These are phyloP conservation scores for Dasysyrphus albostriatus DNA, from an alignment of 2,888 invertebrate genomes.

Conservation along the genomic window DNA sequence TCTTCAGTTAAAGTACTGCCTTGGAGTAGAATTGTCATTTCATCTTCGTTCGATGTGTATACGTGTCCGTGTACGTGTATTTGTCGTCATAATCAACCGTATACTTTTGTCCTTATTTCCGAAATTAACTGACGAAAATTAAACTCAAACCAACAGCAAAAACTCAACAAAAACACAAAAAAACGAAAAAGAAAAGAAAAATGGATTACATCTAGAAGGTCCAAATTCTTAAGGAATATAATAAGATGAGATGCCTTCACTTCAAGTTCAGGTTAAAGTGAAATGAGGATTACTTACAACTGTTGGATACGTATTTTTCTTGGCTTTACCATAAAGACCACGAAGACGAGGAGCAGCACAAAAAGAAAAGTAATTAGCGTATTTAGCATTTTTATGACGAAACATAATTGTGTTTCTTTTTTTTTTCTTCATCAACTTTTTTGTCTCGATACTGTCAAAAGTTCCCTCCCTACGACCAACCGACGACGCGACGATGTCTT, in stretches of 20 bases:
- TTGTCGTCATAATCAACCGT: conserved; percentile 40
- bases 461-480: conserved; percentile 10
- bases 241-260: conserved; percentile 16
- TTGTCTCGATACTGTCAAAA: conserved; percentile 48
- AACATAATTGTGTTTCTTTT: conserved; percentile 67
- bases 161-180: background rate
- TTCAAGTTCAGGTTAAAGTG: conserved; percentile 10
- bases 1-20: conserved; percentile 62
- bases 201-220: conserved; percentile 41
- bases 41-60: conserved; percentile 9
- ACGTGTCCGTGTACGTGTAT: conserved; percentile 1
- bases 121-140: conserved; percentile 59
- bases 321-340: conserved; percentile 18
- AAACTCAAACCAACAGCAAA: conserved; percentile 7
- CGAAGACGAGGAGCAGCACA: conserved; percentile 3
- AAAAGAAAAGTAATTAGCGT: conserved; percentile 69
- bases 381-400: conserved; percentile 73
- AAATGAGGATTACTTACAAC: conserved; percentile 41
- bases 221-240: conserved; percentile 4
- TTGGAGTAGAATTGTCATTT: conserved; percentile 39
- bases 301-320: conserved; percentile 28
- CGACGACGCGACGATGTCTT: background rate
- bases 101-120: conserved; percentile 53
- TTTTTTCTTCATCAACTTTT: conserved; percentile 30
- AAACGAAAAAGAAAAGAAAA: conserved; percentile 16